These are phyloP conservation scores for Erebia aethiops DNA, from an alignment of 2,888 invertebrate genomes.

Conservation along the genomic window DNA sequence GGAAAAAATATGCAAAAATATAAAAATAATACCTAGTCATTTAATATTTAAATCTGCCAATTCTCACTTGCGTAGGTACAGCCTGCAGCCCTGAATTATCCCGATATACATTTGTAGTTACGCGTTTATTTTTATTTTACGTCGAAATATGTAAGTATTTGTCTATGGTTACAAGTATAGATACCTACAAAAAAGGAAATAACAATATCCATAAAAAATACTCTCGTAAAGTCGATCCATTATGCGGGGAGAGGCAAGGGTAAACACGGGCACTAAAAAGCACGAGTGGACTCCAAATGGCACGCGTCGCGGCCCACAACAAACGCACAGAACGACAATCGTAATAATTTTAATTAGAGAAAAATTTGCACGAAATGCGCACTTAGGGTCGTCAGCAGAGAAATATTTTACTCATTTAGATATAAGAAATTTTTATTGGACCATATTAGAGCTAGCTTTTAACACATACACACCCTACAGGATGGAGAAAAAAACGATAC, in stretches of 20 bases:
- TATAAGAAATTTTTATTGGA: too few species aligned
- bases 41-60: too few species aligned
- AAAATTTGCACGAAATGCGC: conserved; percentile 75
- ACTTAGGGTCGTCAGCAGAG: conserved; percentile 54
- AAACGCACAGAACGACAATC: conserved; percentile 80
- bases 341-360: conserved; percentile 83
- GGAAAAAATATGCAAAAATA: too few species aligned
- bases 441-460: too few species aligned
- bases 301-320: conserved; percentile 79
- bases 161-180: neutral
- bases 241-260: conserved; percentile 81
- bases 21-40: too few species aligned
- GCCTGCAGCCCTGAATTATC: too few species aligned
- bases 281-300: conserved; percentile 73
- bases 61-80: too few species aligned
- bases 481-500: too few species aligned
- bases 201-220: conserved; percentile 21
- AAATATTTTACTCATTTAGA: conserved; percentile 7
- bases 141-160: too few species aligned
- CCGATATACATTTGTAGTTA: too few species aligned
- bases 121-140: too few species aligned
- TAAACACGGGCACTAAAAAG: conserved; percentile 80
- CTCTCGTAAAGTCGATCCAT: conserved; percentile 45
- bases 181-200: conserved; percentile 6
- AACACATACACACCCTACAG: too few species aligned